Base-by-base conservation (phyloP, 1,140 invertebrate genomes). In the Diprion similis region DNA sequence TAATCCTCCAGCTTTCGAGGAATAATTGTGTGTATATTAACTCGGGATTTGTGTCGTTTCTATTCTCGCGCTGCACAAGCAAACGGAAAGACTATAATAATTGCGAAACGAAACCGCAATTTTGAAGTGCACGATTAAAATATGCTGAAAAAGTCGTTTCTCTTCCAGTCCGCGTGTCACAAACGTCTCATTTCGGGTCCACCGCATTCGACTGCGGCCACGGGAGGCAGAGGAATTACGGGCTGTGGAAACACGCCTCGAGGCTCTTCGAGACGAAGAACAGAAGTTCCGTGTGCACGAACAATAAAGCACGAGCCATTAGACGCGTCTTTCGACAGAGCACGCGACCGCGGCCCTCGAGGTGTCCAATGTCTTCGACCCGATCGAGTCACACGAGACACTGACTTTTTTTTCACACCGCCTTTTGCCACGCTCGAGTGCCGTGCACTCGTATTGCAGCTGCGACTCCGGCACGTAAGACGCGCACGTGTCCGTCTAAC, bases 381-480 rank as follows among this genome's bases (percentile, higher is more conserved):
- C 72, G 79, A 83, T 81, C 83, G 81, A 76, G 85, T 84, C 81
- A 87, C 79, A 82, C 80, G 85, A 86, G 84, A 86, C 81, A 85
- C 83, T 85, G 73, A 66, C 11, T 71, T 70, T 70, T 73, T 79
- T 78, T 64, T 64, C 72, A 68, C 66, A 18, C 66, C 18, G 6
- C 15, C 10, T 45, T 45, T 79, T 76, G 51, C 71, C 72, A 65
- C 68, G 73, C 66, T 75, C 73, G 70, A 70, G 64, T 71, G 68
- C 73, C 68, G 73, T 7, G 59, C 13, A 15, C 13, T 73, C 78
- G 72, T 76, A 76, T 77, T 78, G 78, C 82, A 83, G 83, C 80
- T 83, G 83, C 77, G 79, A 78, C 73, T 78, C 67, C 68, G 71
- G 75, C 74, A 74, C 78, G 72, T 71, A 64, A 77, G 78, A 79